Evolutionary conservation across 2,797 vertebrate genomes (phyloP).

Genomic region (Psittacula echo): DNA sequence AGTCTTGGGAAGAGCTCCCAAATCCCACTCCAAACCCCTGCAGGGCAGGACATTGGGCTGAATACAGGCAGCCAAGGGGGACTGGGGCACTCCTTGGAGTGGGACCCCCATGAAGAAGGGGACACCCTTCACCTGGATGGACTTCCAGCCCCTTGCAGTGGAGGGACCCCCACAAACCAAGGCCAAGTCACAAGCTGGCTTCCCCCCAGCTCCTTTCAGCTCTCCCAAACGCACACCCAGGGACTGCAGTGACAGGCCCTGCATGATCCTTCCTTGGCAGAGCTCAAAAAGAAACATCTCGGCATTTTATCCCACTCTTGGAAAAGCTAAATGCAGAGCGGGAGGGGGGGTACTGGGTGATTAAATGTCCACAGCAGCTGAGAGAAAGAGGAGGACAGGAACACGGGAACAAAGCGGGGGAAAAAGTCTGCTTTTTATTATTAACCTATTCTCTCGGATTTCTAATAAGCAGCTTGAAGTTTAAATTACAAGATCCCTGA

Average conservation of each 20-base stretch:
- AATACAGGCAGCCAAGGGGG: background rate
- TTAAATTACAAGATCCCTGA: conserved; percentile 84
- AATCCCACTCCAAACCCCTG: background rate
- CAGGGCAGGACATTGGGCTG: background rate
- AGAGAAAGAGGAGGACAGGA: conserved; percentile 24
- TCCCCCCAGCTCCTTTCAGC: background rate
- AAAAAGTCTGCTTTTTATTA: conserved; percentile 59
- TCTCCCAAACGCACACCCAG: background rate
- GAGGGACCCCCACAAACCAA: accelerated
- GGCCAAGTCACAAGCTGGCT: background rate
- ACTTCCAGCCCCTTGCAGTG: background rate
- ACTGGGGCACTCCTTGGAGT: accelerated
- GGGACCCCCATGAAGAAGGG: background rate
- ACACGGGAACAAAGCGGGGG: background rate
- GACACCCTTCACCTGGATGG: background rate
- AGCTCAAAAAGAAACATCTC: conserved; percentile 54
- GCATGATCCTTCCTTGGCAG: conserved; percentile 44
- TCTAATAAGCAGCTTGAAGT: conserved; percentile 82
- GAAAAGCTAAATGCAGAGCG: conserved; percentile 47
- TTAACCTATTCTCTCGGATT: conserved; percentile 78
- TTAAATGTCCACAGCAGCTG: conserved; percentile 32
- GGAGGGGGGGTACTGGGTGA: background rate
- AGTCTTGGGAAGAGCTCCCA: background rate
- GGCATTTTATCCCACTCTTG: conserved; percentile 65
- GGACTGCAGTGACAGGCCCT: background rate